Conservation (phyloP, 2,113 vertebrate genomes). For the Cryptotis parvus region DNA sequence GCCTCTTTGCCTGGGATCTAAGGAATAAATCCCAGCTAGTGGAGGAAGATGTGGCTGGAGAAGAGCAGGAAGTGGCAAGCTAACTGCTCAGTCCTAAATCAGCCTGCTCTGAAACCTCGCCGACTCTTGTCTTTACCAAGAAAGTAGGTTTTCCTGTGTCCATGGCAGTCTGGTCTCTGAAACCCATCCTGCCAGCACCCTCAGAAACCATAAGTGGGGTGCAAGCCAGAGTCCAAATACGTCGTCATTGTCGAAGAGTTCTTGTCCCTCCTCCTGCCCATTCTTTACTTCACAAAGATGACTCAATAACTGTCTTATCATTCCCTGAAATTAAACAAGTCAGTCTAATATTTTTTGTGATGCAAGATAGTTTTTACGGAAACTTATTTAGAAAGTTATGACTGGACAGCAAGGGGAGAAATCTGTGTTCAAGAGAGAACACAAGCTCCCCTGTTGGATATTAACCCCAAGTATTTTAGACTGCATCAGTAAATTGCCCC, state of each 20-base stretch:
- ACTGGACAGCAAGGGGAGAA: too few relatives aligned
- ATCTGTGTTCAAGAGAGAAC: too few relatives aligned
- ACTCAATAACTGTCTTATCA: background rate
- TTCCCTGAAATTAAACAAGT: constrained; percentile 61
- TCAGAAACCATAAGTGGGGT: too few relatives aligned
- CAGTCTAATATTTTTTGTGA: too few relatives aligned
- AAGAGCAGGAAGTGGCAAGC: background rate
- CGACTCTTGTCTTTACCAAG: background rate
- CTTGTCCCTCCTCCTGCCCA: background rate
- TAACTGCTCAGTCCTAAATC: background rate
- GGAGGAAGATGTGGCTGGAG: background rate
- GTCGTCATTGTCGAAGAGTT: background rate
- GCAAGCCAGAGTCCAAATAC: background rate
- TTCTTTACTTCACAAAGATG: background rate
- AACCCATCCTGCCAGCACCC: background rate
- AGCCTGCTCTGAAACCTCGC: background rate
- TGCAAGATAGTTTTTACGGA: too few relatives aligned
- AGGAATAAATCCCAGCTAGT: background rate
- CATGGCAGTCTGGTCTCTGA: too few relatives aligned
- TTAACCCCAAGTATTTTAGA: too few relatives aligned
- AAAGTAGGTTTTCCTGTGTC: background rate
- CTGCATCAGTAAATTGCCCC: too few relatives aligned
- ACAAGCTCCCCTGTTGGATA: too few relatives aligned
- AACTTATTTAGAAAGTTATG: too few relatives aligned
- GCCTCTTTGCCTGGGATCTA: background rate